A percentile compares a stretch with the other conserved stretches of the same genome.
phyloP scores from a whole-genome alignment of 2,113 vertebrate genomes.

The Myxocyprinus asiaticus region DNA sequence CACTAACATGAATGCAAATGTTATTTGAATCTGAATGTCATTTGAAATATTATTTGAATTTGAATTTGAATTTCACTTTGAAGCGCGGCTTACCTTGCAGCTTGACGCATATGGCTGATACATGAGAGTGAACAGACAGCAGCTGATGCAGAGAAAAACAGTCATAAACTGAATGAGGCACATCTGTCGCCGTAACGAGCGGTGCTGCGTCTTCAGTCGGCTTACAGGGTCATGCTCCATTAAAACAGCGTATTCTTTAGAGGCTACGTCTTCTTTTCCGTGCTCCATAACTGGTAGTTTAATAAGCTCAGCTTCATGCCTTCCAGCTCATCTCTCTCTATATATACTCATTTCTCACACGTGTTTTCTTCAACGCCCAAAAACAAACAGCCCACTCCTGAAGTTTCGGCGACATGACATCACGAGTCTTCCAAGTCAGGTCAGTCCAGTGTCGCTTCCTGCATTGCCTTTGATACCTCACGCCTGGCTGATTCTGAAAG shows the following conservation, averaged over 20 bases:
- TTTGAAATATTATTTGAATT: too few relatives aligned
- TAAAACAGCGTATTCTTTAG: neutral
- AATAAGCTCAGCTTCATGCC: neutral
- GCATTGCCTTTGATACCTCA: neutral
- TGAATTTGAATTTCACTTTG: too few relatives aligned
- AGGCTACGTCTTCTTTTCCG: neutral
- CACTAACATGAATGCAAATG: too few relatives aligned
- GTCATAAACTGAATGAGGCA: conserved; percentile 16
- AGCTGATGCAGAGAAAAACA: neutral
- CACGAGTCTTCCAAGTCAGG: too few relatives aligned
- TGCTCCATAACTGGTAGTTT: neutral
- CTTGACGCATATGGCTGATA: neutral
- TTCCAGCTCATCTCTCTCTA: neutral
- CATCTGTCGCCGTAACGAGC: conserved; percentile 1
- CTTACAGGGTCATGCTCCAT: neutral
- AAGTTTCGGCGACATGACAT: conserved; percentile 8
- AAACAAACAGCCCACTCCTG: conserved; percentile 28
- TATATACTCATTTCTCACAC: conserved; percentile 28
- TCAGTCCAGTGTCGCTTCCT: conserved; percentile 9
- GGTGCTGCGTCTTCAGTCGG: neutral
- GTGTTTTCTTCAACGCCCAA: conserved; percentile 38
- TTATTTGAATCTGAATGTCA: too few relatives aligned
- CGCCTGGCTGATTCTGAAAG: neutral
- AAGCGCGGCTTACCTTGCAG: conserved; percentile 21
- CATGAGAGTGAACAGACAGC: neutral